Evolutionary conservation across 1,140 invertebrate species (phyloP), one percentile per base, ranked within the genome.

Genomic region (Heliconius congener): DNA sequence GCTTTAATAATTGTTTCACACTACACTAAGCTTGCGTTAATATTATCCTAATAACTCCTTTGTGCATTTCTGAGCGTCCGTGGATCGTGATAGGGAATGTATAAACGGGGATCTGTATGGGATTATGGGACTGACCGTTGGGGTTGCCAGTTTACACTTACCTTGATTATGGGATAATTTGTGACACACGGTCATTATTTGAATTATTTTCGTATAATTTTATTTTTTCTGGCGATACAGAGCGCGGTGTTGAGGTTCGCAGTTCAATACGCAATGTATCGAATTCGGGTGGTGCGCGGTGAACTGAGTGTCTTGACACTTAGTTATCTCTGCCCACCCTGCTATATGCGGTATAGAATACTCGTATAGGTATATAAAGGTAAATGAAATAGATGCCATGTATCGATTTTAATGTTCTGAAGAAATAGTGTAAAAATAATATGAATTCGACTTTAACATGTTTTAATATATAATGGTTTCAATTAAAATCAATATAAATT

Each of bases 51-150:
- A 60, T 18, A 37, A 57, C 9, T 37, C 74, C 74, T 76, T 76
- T 76, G 34, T 76, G 74, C 60, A 76, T 76, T 46, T 76, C 13
- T 76, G 37, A 76, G 27, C 18, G 18, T 66, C 55, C 55, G n/a
- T 57, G 55, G n/a, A 60, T 27, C 74, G 37, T 76, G 57, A 76
- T 30, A 71, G 30, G 19, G 57, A 71, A 42, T 76, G 23, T 18
- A 8, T 76, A 76, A 76, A 60, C 66, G 66, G n/a, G 74, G 42
- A 70, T 76, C 57, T 70, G 60, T 66, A 6, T 30, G 27, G 60
- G 60, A 66, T 66, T 66, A 66, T 50, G 39, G n/a, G 19, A 73
- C 39, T 73, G 72, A 73, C 72, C 72, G 72, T 46, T 73, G 39
- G 72, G 72, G 72, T 27, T 73, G 72, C 72, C 72, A 73, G 39